phyloP scores from a whole-genome alignment of 92 coral and sea anemone species.

The Scolanthus callimorphus region DNA sequence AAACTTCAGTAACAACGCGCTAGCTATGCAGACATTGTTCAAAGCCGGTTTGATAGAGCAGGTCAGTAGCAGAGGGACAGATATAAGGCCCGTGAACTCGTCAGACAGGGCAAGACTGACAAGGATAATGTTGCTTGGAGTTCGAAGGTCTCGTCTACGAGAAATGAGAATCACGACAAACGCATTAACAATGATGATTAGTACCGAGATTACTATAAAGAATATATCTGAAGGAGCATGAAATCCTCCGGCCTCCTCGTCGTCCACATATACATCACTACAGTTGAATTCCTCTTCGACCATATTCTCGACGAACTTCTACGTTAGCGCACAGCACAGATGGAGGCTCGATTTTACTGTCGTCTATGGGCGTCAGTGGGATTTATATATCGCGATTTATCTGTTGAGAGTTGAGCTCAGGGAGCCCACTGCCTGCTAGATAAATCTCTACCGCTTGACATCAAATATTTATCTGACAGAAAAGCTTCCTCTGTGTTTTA shows the following conservation, averaged over 20 bases:
- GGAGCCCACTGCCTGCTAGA: not conserved
- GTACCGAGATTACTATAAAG: constrained; percentile 8
- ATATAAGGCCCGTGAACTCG: constrained; percentile 23
- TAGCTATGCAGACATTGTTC: constrained; percentile 21
- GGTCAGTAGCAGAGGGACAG: constrained; percentile 22
- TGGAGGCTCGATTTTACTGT: no score
- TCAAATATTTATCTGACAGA: not conserved
- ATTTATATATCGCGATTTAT: no score
- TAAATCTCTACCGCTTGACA: not conserved
- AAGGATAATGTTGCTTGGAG: constrained; percentile 25
- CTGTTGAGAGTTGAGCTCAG: no score
- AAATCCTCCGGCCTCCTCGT: constrained; percentile 6
- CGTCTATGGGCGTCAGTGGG: no score
- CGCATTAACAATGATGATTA: constrained; percentile 23
- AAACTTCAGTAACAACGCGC: constrained; percentile 23
- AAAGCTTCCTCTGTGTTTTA: not conserved
- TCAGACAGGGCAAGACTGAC: constrained; percentile 31
- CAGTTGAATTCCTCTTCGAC: no score
- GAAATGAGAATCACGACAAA: constrained; percentile 20
- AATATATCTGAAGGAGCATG: constrained; percentile 16
- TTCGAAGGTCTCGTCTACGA: constrained; percentile 29
- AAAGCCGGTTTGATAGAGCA: constrained; percentile 3
- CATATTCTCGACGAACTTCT: no score
- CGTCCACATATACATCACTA: no score
- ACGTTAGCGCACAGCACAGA: no score